Conservation (phyloP, 1,140 invertebrate species). For the Bombus pascuorum region DNA sequence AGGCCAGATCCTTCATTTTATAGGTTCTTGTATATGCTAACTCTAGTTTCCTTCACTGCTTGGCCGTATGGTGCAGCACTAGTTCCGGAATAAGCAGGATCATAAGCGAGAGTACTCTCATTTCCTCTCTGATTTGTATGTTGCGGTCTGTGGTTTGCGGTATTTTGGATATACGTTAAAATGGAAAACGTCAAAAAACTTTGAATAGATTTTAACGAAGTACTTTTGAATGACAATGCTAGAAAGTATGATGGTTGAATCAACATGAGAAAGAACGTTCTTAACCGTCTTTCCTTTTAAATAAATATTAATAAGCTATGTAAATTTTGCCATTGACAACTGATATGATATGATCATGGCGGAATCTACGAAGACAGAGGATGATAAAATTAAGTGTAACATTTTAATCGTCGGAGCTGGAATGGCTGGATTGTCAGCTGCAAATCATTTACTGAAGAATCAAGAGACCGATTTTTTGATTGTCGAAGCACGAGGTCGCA, state of each 20-base stretch:
- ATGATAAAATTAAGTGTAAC: constrained; percentile 83
- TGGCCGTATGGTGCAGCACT: too few relatives aligned
- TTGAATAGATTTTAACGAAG: neutral
- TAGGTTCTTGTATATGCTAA: too few relatives aligned
- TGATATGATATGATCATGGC: constrained; percentile 76
- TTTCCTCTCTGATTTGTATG: too few relatives aligned
- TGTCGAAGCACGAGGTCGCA: constrained; percentile 89
- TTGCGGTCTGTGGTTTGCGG: too few relatives aligned
- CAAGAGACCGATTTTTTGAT: constrained; percentile 90
- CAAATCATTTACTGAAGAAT: constrained; percentile 92
- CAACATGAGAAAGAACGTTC: neutral
- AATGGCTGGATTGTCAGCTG: constrained; percentile 93
- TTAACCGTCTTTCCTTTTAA: too few relatives aligned
- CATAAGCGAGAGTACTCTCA: too few relatives aligned
- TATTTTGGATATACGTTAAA: neutral
- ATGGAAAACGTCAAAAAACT: neutral
- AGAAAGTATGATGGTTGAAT: neutral
- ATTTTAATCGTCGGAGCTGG: constrained; percentile 93
- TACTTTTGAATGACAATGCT: neutral
- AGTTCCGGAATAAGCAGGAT: too few relatives aligned
- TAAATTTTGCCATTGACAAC: constrained; percentile 31
- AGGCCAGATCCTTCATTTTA: too few relatives aligned
- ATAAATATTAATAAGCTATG: constrained; percentile 21
- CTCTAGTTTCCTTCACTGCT: too few relatives aligned
- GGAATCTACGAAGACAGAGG: constrained; percentile 75